Evolutionary conservation across 2,113 vertebrate genomes (phyloP), one percentile per base, ranked within the genome.

Genomic region (Ursus arctos): DNA sequence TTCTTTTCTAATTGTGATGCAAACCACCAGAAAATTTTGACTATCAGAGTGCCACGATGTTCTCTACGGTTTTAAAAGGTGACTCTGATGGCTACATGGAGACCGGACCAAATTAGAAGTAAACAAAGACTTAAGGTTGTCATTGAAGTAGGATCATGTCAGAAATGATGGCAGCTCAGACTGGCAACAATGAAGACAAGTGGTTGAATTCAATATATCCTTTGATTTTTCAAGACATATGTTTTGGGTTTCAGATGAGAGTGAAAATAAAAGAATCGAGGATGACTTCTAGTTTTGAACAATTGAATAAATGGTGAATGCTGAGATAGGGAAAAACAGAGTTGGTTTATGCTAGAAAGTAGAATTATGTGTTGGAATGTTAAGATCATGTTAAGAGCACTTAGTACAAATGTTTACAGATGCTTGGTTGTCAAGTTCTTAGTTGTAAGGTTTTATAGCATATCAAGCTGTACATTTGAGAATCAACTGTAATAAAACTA

Each of bases 371-470:
- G 43, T 71, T 82, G 10, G 55, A 59, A 43, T 43, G 43, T 43
- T 43, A 43, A 43, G 43, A 43, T 43, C 7, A 72, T 53, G 24
- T 43, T 59, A 47, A 88, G 33, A n/a, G 26, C 0, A 79, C 28
- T 33, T 49, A n/a, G 21, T 28, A 24, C 49, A 90, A 59, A 63
- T 72, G n/a, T 87, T 47, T 59, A 43, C 5, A 55, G 31, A 14
- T 71, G n/a, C 16, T 77, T 83, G 55, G 13, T 67, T 94, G 4
- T 59, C 82, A 90, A 47, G 18, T 87, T 95, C 81, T 83, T 93
- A 61, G 2, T 22, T 86, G 26, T 26, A 63, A 65, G 9, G 26
- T 59, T 74, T 61, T 57, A 8, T 14, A 74, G 77, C 47, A 86
- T 9, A 36, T 51, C 3, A 40, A 14, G 21, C 11, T 93, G n/a